These are phyloP conservation scores for Hydriomena furcata DNA, from an alignment of 2,888 invertebrate species.

Conservation along the genomic window DNA sequence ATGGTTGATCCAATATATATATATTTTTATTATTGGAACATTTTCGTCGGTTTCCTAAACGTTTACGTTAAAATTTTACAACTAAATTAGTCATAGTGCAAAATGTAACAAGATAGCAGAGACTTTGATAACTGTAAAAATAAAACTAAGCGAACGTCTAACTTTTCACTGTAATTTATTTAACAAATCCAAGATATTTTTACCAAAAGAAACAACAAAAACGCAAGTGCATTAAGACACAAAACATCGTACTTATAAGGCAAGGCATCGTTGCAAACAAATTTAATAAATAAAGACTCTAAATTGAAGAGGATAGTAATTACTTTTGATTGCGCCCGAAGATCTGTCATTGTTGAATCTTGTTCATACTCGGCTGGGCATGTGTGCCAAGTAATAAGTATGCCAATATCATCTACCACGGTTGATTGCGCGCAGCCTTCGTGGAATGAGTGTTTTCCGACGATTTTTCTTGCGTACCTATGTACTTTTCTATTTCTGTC, in stretches of 20 bases:
- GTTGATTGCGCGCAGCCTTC: constrained; percentile 78
- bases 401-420: constrained; percentile 79
- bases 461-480: constrained; percentile 74
- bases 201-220: not conserved
- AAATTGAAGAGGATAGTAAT: constrained; percentile 21
- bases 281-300: constrained; percentile 6
- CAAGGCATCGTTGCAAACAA: not conserved
- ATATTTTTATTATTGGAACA: no score
- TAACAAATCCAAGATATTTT: no score
- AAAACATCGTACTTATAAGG: no score
- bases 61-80: no score
- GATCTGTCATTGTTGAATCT: constrained; percentile 32
- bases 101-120: no score
- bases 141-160: no score
- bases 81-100: no score
- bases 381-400: constrained; percentile 79
- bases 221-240: not conserved
- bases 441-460: constrained; percentile 72
- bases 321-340: constrained; percentile 23
- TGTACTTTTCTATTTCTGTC: constrained; percentile 63
- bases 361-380: constrained; percentile 64
- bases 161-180: no score
- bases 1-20: no score
- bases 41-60: no score
- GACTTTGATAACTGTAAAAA: no score